Percentiles rank a stretch among this genome's conserved stretches.
Evolutionary conservation across 2,888 invertebrate species (phyloP).

Genomic region (Hypomecis atomaria): DNA sequence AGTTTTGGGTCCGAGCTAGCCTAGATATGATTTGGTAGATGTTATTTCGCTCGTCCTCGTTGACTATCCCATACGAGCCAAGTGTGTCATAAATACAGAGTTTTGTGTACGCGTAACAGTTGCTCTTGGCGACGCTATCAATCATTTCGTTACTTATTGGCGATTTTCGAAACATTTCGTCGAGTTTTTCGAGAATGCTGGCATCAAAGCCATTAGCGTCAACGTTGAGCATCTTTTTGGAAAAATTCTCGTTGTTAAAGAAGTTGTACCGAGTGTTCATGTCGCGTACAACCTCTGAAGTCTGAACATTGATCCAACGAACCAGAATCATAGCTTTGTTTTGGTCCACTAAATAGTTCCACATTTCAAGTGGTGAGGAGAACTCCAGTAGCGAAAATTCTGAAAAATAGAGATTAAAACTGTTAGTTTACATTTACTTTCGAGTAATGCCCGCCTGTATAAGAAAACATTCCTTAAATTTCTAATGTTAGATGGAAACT

Average conservation of each 20-base stretch:
- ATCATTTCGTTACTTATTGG: conserved; percentile 85
- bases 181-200: conserved; percentile 72
- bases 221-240: conserved; percentile 71
- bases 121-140: conserved; percentile 72
- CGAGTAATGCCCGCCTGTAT: too few relatives aligned
- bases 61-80: conserved; percentile 87
- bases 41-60: conserved; percentile 82
- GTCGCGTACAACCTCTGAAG: conserved; percentile 77
- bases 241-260: conserved; percentile 75
- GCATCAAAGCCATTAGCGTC: conserved; percentile 72
- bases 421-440: background rate
- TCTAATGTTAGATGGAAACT: too few relatives aligned
- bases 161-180: conserved; percentile 82
- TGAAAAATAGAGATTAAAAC: conserved; percentile 59
- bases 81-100: conserved; percentile 86
- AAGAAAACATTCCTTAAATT: too few relatives aligned
- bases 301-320: conserved; percentile 86
- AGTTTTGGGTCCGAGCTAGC: conserved; percentile 83
- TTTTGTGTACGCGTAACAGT: conserved; percentile 79
- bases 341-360: conserved; percentile 85
- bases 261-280: conserved; percentile 78
- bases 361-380: conserved; percentile 81
- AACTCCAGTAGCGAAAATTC: conserved; percentile 81
- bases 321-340: conserved; percentile 85
- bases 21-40: conserved; percentile 85